phyloP scores from a whole-genome alignment of 2,888 invertebrate genomes.

The Philopedon plagiatum region DNA sequence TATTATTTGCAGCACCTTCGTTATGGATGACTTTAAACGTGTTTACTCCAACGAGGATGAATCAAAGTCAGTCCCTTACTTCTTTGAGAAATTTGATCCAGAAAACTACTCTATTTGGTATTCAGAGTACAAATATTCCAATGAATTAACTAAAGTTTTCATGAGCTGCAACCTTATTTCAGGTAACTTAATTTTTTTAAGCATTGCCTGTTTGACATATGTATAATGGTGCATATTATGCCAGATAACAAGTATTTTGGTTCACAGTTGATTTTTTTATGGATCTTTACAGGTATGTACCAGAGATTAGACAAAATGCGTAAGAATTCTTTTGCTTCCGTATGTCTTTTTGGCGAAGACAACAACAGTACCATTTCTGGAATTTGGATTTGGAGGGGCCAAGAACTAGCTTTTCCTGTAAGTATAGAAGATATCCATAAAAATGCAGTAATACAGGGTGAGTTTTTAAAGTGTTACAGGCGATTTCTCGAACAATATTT shows the following conservation, averaged over 20 bases:
- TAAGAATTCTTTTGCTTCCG: slow-evolving; percentile 95
- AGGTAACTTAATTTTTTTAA: slow-evolving; percentile 73
- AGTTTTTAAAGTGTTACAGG: too few relatives aligned
- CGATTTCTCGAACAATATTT: too few relatives aligned
- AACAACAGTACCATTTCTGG: slow-evolving; percentile 95
- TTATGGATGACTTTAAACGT: slow-evolving; percentile 98
- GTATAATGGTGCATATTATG: too few relatives aligned
- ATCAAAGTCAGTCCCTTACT: slow-evolving; percentile 93
- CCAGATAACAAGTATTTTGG: too few relatives aligned
- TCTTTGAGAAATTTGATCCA: slow-evolving; percentile 98
- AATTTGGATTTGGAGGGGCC: slow-evolving; percentile 98
- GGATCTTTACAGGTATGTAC: slow-evolving; percentile 93
- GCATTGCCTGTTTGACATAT: too few relatives aligned
- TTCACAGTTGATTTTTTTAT: too few relatives aligned
- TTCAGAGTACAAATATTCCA: slow-evolving; percentile 95
- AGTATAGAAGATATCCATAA: too few relatives aligned
- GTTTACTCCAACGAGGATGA: slow-evolving; percentile 98
- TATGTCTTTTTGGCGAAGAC: slow-evolving; percentile 93
- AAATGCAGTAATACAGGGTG: too few relatives aligned
- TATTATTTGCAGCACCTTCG: slow-evolving; percentile 80
- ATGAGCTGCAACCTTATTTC: slow-evolving; percentile 99
- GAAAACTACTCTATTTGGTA: slow-evolving; percentile 98
- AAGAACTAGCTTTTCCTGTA: slow-evolving; percentile 90
- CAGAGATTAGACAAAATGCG: slow-evolving; percentile 98
- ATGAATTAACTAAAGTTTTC: slow-evolving; percentile 86